These are phyloP conservation scores for Campylomormyrus tamandua DNA, from an alignment of 2,113 vertebrate species.

Conservation along the genomic window DNA sequence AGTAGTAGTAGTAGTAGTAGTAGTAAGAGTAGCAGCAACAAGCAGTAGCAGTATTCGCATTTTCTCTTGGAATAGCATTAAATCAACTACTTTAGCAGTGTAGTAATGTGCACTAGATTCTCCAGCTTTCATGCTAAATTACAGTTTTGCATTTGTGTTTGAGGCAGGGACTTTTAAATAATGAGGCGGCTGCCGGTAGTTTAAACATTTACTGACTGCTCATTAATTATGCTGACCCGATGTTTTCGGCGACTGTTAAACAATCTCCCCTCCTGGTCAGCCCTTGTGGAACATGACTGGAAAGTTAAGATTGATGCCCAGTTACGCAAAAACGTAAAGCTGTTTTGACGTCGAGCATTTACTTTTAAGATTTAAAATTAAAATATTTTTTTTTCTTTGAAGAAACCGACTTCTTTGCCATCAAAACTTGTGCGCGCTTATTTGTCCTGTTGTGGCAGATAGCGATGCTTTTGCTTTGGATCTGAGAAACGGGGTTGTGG, in stretches of 20 bases:
- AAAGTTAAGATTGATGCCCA: slow-evolving; percentile 40
- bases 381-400: neutral
- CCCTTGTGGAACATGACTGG: slow-evolving; percentile 38
- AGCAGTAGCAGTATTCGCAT: neutral
- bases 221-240: slow-evolving; percentile 41
- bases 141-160: slow-evolving; percentile 17
- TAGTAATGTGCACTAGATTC: neutral
- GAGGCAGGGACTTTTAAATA: slow-evolving; percentile 19
- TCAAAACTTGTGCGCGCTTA: neutral
- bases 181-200: slow-evolving; percentile 33
- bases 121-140: slow-evolving; percentile 1
- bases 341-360: neutral
- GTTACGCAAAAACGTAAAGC: slow-evolving; percentile 12
- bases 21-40: neutral
- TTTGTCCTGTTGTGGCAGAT: neutral
- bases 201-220: slow-evolving; percentile 43
- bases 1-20: neutral
- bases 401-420: neutral
- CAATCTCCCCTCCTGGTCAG: slow-evolving; percentile 6
- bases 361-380: neutral
- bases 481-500: neutral
- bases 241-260: slow-evolving; percentile 21
- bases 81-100: neutral
- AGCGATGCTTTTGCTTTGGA: neutral
- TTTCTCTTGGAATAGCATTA: neutral